Percentiles rank a stretch among this genome's conserved stretches.
phyloP scores from a whole-genome alignment of 2,888 invertebrate genomes.

The Microchrysa polita region DNA sequence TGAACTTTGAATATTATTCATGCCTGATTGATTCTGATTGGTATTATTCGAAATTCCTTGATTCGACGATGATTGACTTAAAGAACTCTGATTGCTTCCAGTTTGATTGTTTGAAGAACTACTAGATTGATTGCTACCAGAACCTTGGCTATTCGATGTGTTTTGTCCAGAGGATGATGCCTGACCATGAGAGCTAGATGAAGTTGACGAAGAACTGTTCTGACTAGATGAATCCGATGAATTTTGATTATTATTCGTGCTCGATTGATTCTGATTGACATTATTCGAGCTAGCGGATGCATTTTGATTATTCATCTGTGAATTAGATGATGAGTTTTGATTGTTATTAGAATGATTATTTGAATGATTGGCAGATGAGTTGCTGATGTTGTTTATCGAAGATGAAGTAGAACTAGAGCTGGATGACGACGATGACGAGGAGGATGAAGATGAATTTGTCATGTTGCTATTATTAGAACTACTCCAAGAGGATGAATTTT shows the following conservation, averaged over 20 bases:
- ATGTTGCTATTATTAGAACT: neutral
- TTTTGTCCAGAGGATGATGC: constrained; percentile 18
- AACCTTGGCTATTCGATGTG: neutral
- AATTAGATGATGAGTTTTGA: constrained; percentile 42
- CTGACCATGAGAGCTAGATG: constrained; percentile 1
- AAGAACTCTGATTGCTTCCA: neutral
- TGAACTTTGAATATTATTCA: constrained; percentile 50
- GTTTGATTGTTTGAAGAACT: constrained; percentile 28
- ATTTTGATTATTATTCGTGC: constrained; percentile 49
- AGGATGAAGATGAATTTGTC: neutral
- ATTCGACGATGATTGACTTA: constrained; percentile 11
- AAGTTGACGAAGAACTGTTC: constrained; percentile 21
- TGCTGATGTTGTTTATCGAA: constrained; percentile 33
- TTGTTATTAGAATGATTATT: constrained; percentile 54
- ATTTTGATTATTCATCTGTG: constrained; percentile 47
- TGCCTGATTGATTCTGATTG: constrained; percentile 44
- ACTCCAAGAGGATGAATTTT: neutral
- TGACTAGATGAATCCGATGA: constrained; percentile 52
- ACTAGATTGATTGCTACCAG: neutral
- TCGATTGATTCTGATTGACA: constrained; percentile 15
- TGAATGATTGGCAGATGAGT: constrained; percentile 48
- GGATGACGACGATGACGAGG: neutral
- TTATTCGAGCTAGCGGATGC: constrained; percentile 55
- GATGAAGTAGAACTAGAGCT: neutral
- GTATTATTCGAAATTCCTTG: constrained; percentile 9